phyloP scores from a whole-genome alignment of 2,113 vertebrate species.

The Odocoileus hemionus region DNA sequence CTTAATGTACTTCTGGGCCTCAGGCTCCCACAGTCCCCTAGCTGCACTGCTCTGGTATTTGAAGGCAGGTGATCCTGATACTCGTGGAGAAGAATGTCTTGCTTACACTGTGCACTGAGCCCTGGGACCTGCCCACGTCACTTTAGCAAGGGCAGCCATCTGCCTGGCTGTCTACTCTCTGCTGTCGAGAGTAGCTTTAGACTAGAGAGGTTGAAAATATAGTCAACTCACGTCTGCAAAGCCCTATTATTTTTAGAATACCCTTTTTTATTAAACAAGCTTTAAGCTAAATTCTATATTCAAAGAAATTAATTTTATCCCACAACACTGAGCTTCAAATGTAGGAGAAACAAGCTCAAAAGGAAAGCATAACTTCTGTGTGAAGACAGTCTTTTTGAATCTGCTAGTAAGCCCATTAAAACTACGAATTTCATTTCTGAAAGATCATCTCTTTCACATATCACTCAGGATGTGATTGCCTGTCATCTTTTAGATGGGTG shows the following conservation, averaged over 20 bases:
- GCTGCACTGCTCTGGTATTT: conserved; percentile 19
- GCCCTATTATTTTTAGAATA: neutral
- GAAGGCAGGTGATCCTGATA: conserved; percentile 21
- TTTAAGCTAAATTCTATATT: conserved; percentile 9
- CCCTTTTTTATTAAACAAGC: conserved; percentile 23
- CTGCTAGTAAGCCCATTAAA: conserved; percentile 45
- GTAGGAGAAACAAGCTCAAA: neutral
- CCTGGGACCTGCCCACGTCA: neutral
- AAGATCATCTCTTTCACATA: neutral
- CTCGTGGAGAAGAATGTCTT: neutral
- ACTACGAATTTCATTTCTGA: conserved; percentile 6
- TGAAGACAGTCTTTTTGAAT: conserved; percentile 31
- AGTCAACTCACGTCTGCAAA: neutral
- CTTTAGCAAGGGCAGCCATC: accelerated
- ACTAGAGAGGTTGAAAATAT: conserved; percentile 28
- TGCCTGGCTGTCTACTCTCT: neutral
- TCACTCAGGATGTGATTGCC: neutral
- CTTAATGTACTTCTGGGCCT: conserved; percentile 22
- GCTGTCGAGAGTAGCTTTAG: neutral
- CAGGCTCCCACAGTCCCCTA: neutral
- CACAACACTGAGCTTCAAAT: conserved; percentile 29
- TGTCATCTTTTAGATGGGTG: neutral
- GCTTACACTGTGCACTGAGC: neutral
- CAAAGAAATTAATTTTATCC: neutral
- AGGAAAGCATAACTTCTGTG: conserved; percentile 12